Percentiles rank a stretch among this genome's conserved stretches.
phyloP scores from a whole-genome alignment of 1,140 invertebrate species.

The Chironomus striatipennis region DNA sequence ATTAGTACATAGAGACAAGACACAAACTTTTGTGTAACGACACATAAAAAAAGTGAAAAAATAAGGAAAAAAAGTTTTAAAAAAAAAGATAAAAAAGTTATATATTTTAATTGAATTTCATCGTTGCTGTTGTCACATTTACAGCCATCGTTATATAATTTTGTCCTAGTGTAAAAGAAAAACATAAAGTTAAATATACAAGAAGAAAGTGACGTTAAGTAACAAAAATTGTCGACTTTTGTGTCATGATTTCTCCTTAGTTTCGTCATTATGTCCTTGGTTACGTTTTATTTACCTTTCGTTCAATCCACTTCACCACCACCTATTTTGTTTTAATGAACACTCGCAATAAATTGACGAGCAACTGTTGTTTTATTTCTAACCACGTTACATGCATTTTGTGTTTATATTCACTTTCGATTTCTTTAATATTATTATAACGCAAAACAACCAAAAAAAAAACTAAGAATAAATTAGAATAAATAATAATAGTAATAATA shows the following conservation, averaged over 20 bases:
- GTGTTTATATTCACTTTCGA: not conserved
- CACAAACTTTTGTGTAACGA: not conserved
- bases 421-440: not conserved
- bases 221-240: not conserved
- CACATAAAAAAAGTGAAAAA: not conserved
- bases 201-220: not conserved
- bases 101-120: conserved; percentile 1
- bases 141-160: no score
- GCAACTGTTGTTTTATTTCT: not conserved
- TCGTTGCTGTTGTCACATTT: no score
- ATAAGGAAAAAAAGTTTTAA: not conserved
- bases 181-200: no score
- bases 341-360: not conserved
- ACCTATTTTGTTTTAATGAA: not conserved
- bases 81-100: not conserved
- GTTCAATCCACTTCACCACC: not conserved
- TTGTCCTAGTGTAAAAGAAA: no score
- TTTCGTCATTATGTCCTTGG: not conserved
- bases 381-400: no score
- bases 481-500: not conserved
- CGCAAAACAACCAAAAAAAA: not conserved
- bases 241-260: not conserved
- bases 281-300: not conserved
- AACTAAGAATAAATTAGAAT: not conserved
- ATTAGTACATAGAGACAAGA: conserved; percentile 7